These are phyloP conservation scores for Dicyrtomina minuta DNA, from an alignment of 2,888 invertebrate genomes.

Conservation along the genomic window DNA sequence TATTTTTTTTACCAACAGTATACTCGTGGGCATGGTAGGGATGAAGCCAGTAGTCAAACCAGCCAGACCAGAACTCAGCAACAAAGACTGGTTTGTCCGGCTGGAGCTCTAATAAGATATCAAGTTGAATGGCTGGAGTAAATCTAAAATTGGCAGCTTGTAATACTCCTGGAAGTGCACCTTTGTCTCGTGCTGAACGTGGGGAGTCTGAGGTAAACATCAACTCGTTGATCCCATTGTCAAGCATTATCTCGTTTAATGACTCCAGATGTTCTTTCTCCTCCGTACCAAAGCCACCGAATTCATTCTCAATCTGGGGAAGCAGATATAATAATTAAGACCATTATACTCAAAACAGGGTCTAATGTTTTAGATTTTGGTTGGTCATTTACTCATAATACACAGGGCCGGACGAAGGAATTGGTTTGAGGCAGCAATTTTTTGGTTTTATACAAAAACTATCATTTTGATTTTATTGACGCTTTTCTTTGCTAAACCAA, in stretches of 20 bases:
- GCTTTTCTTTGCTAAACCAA: too few species aligned
- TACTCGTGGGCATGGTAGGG: conserved; percentile 53
- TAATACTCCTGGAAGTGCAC: conserved; percentile 33
- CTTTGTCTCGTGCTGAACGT: conserved; percentile 29
- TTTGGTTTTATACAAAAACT: too few species aligned
- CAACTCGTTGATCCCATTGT: conserved; percentile 26
- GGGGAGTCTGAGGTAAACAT: conserved; percentile 37
- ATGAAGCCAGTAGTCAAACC: conserved; percentile 27
- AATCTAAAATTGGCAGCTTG: conserved; percentile 36
- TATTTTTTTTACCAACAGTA: conserved; percentile 40
- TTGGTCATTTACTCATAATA: too few species aligned
- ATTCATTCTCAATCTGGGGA: conserved; percentile 87
- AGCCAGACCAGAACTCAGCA: conserved; percentile 30
- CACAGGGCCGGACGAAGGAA: too few species aligned
- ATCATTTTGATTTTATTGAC: too few species aligned
- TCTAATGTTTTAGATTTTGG: too few species aligned
- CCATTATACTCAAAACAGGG: background rate
- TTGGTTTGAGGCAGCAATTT: too few species aligned
- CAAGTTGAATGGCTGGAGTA: conserved; percentile 22
- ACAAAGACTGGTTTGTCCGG: conserved; percentile 33
- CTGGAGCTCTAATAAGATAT: conserved; percentile 28
- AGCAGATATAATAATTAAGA: conserved; percentile 26
- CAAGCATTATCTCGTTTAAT: conserved; percentile 22
- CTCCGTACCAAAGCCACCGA: conserved; percentile 69
- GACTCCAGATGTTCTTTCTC: conserved; percentile 32